Conservation (phyloP, 2,888 invertebrate genomes). For the Stegophylla sp. region DNA sequence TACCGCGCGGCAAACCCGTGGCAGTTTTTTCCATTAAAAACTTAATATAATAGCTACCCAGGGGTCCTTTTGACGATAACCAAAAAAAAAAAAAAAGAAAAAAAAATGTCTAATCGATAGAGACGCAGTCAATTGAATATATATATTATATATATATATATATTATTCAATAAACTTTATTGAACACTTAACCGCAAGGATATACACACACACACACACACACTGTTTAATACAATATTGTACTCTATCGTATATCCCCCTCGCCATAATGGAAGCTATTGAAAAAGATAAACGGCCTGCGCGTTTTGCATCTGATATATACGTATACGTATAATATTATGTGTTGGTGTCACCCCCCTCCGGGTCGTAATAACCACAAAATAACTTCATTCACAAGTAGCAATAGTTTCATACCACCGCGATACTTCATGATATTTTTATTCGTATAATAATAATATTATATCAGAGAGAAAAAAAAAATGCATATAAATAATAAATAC, state of each 20-base stretch:
- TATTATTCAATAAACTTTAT: conserved; percentile 28
- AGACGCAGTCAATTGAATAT: conserved; percentile 32
- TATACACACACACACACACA: background rate
- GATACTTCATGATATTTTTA: background rate
- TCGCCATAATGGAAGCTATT: conserved; percentile 19
- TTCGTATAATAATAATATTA: background rate
- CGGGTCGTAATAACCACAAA: conserved; percentile 31
- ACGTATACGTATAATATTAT: too few relatives aligned
- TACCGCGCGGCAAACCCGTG: background rate
- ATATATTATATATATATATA: too few relatives aligned
- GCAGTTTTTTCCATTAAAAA: background rate
- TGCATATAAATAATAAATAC: background rate
- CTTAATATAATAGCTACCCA: conserved; percentile 11
- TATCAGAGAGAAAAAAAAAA: background rate
- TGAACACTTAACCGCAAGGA: conserved; percentile 32
- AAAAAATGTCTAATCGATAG: conserved; percentile 9
- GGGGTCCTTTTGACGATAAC: conserved; percentile 10
- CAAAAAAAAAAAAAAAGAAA: too few relatives aligned
- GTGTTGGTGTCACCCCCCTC: background rate
- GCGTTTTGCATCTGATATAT: conserved; percentile 27
- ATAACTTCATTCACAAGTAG: conserved; percentile 40
- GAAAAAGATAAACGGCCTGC: conserved; percentile 41
- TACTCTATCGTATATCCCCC: conserved; percentile 14
- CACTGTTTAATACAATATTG: conserved; percentile 34
- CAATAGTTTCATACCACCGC: background rate